Conservation (phyloP, 53 echinoderm and acorn worm species). For the Echinarachnius parma region DNA sequence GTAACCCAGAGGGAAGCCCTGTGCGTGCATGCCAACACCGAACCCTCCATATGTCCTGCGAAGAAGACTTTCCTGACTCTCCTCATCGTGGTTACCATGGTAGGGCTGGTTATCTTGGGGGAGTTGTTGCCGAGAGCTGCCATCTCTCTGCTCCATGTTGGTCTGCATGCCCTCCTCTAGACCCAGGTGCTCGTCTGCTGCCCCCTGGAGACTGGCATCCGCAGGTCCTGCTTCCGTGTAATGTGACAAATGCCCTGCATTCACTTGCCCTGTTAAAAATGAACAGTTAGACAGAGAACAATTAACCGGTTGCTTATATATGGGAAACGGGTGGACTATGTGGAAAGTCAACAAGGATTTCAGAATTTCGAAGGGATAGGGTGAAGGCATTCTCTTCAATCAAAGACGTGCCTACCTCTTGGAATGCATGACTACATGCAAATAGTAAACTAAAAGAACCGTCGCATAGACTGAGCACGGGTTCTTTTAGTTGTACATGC, state of each 20-base stretch:
- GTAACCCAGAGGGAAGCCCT: slow-evolving; percentile 30
- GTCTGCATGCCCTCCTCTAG: slow-evolving; percentile 1
- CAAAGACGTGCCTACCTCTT: no score
- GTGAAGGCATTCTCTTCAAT: no score
- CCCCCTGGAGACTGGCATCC: not conserved
- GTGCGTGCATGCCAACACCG: slow-evolving; percentile 15
- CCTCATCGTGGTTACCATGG: not conserved
- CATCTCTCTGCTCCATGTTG: slow-evolving; percentile 36
- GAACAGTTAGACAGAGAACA: not conserved
- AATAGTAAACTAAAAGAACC: no score
- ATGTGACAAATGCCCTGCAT: slow-evolving; percentile 36
- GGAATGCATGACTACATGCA: no score
- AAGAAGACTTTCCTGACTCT: slow-evolving; percentile 14
- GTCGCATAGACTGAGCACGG: no score
- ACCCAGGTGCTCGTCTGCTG: not conserved
- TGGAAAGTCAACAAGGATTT: no score
- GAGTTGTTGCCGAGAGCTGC: slow-evolving; percentile 22
- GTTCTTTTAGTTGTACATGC: no score
- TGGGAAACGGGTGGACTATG: no score
- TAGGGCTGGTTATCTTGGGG: slow-evolving; percentile 33
- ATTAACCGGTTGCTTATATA: not conserved
- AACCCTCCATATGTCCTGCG: slow-evolving; percentile 39
- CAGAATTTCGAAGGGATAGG: no score
- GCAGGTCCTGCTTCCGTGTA: not conserved
- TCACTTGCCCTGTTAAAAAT: slow-evolving; percentile 36